A percentile compares a stretch with the other conserved stretches of the same genome.
phyloP scores from a whole-genome alignment of 2,888 invertebrate species.

The Hirtodrosophila trivittata region DNA sequence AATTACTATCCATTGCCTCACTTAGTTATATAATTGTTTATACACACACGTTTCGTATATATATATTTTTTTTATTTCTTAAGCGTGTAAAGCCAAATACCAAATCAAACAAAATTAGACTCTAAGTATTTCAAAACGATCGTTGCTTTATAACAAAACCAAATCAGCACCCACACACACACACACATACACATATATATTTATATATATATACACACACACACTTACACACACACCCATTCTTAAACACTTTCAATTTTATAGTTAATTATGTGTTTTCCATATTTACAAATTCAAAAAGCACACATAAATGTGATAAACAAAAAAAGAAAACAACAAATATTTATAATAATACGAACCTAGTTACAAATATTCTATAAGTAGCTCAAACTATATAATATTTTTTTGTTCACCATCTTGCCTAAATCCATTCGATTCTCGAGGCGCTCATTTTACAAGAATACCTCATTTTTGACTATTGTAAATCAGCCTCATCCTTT shows the following conservation, averaged over 20 bases:
- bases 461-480: too few relatives aligned
- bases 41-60: conserved; percentile 14
- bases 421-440: background rate
- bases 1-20: conserved; percentile 32
- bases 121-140: conserved; percentile 30
- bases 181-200: conserved; percentile 1
- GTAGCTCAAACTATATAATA: conserved; percentile 24
- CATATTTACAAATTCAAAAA: conserved; percentile 29
- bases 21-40: conserved; percentile 43
- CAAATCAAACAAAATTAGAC: conserved; percentile 29
- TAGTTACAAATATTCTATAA: conserved; percentile 44
- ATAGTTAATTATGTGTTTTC: conserved; percentile 35
- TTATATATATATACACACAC: conserved; percentile 9
- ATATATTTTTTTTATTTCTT: conserved; percentile 40
- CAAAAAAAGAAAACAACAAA: conserved; percentile 7
- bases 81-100: conserved; percentile 26
- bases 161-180: conserved; percentile 16
- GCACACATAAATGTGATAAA: conserved; percentile 51
- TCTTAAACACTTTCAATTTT: conserved; percentile 12
- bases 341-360: conserved; percentile 1
- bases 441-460: too few relatives aligned
- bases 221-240: conserved; percentile 8
- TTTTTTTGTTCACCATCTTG: conserved; percentile 4
- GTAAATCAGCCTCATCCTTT: conserved; percentile 22
- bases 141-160: conserved; percentile 20